Conservation (phyloP, 2,888 invertebrate species). For the Argyra leucocephala region DNA sequence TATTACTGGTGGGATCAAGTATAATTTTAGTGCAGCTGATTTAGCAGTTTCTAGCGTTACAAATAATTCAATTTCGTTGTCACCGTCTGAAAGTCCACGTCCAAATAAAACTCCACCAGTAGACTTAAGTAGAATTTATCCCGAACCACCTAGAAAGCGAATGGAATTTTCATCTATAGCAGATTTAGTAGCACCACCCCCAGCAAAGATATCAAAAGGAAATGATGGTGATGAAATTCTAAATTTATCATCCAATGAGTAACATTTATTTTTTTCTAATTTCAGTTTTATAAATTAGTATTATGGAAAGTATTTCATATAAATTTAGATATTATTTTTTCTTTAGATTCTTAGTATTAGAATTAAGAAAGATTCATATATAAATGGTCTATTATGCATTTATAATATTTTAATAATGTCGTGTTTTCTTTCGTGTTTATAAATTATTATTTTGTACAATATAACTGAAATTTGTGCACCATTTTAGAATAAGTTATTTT, state of each 20-base stretch:
- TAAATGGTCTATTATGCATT: no score
- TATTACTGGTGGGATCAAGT: slow-evolving; percentile 29
- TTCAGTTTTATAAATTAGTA: slow-evolving; percentile 3
- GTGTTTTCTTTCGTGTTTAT: background rate
- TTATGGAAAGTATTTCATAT: background rate
- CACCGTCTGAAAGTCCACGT: slow-evolving; percentile 37
- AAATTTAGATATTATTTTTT: background rate
- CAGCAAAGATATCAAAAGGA: slow-evolving; percentile 51
- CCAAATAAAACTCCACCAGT: slow-evolving; percentile 38
- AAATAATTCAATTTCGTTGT: slow-evolving; percentile 38
- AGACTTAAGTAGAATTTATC: slow-evolving; percentile 39
- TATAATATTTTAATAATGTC: no score
- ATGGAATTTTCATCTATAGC: slow-evolving; percentile 45
- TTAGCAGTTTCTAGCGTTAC: slow-evolving; percentile 43
- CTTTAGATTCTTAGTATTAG: background rate
- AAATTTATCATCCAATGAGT: slow-evolving; percentile 39
- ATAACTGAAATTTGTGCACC: background rate
- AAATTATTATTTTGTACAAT: background rate
- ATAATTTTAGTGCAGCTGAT: slow-evolving; percentile 44
- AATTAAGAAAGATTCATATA: no score
- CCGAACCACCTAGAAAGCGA: slow-evolving; percentile 38
- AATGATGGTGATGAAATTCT: slow-evolving; percentile 45
- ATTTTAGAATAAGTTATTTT: background rate
- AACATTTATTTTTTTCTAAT: slow-evolving; percentile 18
- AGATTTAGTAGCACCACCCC: slow-evolving; percentile 46